These are phyloP conservation scores for Lymantria monacha DNA, from an alignment of 2,888 invertebrate genomes.

Conservation along the genomic window DNA sequence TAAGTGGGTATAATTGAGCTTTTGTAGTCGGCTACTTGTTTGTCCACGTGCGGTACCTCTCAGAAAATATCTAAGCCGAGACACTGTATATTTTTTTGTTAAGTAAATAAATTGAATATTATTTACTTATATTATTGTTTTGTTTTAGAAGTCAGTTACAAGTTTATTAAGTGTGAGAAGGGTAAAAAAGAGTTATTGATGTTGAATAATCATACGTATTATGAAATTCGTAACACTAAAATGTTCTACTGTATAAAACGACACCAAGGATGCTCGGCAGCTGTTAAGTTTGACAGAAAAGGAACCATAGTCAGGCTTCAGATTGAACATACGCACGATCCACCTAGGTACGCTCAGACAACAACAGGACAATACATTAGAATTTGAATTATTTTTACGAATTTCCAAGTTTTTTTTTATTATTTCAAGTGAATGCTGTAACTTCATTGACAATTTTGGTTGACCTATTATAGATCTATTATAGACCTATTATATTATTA, in stretches of 20 bases:
- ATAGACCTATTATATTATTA: too few relatives aligned
- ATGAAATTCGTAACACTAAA: constrained; percentile 10
- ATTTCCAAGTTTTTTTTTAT: too few relatives aligned
- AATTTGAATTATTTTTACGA: constrained; percentile 1
- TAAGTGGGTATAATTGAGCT: too few relatives aligned
- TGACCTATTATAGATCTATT: too few relatives aligned
- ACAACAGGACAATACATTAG: constrained; percentile 24
- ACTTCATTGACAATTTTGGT: too few relatives aligned
- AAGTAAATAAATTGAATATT: too few relatives aligned
- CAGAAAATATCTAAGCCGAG: too few relatives aligned
- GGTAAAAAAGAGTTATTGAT: constrained; percentile 18
- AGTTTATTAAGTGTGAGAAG: constrained; percentile 7
- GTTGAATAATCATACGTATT: constrained; percentile 18
- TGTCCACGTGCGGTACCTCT: too few relatives aligned
- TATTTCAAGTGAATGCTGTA: too few relatives aligned
- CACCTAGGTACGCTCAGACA: constrained; percentile 22
- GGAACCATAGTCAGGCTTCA: constrained; percentile 3
- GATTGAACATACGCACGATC: constrained; percentile 21
- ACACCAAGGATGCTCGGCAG: constrained; percentile 13
- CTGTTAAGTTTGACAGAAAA: constrained; percentile 17
- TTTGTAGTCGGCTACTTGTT: too few relatives aligned
- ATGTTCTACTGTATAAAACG: constrained; percentile 1
- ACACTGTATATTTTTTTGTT: too few relatives aligned
- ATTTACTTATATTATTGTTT: too few relatives aligned
- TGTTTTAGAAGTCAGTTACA: not conserved